Evolutionary conservation across 2,888 invertebrate genomes (phyloP), one percentile per base, ranked within the genome.

Genomic region (Pegoplata infirma): DNA sequence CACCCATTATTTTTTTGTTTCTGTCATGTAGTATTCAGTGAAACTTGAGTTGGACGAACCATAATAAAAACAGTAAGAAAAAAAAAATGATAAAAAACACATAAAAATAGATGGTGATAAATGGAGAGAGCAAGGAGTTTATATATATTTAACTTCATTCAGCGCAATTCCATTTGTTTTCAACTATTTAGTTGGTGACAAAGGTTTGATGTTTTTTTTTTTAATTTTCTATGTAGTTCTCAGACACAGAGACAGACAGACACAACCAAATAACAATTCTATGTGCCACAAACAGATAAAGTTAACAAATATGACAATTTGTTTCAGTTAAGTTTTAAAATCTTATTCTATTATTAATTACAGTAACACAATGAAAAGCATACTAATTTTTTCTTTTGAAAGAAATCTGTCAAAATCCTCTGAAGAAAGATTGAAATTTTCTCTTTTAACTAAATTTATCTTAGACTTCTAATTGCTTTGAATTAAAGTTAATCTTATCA

Each of bases 1-100:
- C 79, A 75, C 79, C 79, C 79, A 79, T 79, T 79, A 71, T 51
- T 49, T 49, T n/a, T 21, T 10, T n/a, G n/a, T n/a, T n/a, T n/a
- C n/a, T n/a, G n/a, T n/a, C n/a, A n/a, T n/a, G n/a, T n/a, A n/a
- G n/a, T n/a, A 32, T 47, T 19, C 66, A 53, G 14, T 32, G 40
- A 69, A 68, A 75, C 40, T 69, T 51, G 75, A 66, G 67, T 72
- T 67, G 71, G 47, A 58, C 64, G 40, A 66, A 56, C 25, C 46
- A 36, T 14, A 10, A 44, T 53, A 69, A 63, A 17, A 10, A 21
- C 28, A n/a, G 17, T 71, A 59, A 58, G 6, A n/a, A 47, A 51
- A 51, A 40, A 67, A 36, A n/a, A n/a, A n/a, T n/a, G 44, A 28
- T 10, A 61, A 59, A n/a, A 25, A 25, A 12, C 7, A 10, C 40